phyloP scores from a whole-genome alignment of 2,797 vertebrate species.

The Melopsittacus undulatus region DNA sequence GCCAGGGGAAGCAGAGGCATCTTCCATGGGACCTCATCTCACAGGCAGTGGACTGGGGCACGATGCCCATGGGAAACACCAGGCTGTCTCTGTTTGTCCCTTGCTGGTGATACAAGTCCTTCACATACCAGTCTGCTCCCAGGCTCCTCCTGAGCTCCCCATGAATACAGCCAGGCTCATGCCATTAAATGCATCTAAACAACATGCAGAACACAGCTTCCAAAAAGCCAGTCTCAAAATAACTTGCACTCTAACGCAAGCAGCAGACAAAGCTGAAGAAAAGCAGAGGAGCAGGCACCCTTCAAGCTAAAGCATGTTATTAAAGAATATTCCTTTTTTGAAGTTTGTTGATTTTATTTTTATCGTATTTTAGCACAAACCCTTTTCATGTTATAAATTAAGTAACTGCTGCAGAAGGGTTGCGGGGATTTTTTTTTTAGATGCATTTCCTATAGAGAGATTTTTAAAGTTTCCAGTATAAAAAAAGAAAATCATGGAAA shows the following conservation, averaged over 20 bases:
- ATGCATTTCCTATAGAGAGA: conserved; percentile 74
- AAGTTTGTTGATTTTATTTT: conserved; percentile 73
- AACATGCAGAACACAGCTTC: not conserved
- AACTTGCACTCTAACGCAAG: conserved; percentile 22
- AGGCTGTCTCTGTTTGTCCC: not conserved
- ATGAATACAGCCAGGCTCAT: not conserved
- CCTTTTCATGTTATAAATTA: conserved; percentile 76
- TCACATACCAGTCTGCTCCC: not conserved
- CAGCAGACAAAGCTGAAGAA: conserved; percentile 53
- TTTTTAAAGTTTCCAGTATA: conserved; percentile 70
- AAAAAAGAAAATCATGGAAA: conserved; percentile 49
- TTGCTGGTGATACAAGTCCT: not conserved
- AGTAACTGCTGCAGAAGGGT: conserved; percentile 71
- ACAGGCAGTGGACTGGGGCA: accelerated
- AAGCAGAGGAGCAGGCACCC: conserved; percentile 42
- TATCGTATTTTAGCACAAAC: conserved; percentile 77
- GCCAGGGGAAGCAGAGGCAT: not conserved
- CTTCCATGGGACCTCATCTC: accelerated
- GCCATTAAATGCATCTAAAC: not conserved
- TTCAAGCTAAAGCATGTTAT: conserved; percentile 34
- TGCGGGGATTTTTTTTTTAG: conserved; percentile 30
- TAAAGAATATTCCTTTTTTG: conserved; percentile 59
- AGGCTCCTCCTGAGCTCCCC: not conserved
- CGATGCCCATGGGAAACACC: accelerated
- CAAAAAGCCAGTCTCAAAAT: conserved; percentile 39